Conservation (phyloP, 2,113 vertebrate genomes). For the Eulemur rufifrons region DNA sequence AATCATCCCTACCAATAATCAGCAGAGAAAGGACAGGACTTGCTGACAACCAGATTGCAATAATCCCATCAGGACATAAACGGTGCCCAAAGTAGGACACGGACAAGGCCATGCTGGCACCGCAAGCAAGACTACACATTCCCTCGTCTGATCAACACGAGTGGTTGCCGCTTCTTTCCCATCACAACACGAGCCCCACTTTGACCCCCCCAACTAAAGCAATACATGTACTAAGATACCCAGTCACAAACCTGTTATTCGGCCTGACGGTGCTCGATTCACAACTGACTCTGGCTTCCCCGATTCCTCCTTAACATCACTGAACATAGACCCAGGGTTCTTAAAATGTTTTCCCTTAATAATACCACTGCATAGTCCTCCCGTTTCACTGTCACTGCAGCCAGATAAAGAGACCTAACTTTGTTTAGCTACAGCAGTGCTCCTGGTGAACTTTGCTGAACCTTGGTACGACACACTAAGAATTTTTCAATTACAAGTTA, state of each 20-base stretch:
- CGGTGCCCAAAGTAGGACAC: not conserved
- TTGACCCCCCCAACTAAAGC: not conserved
- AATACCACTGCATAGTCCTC: not conserved
- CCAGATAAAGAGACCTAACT: not conserved
- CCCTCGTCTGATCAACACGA: not conserved
- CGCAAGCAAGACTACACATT: not conserved
- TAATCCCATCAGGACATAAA: not conserved
- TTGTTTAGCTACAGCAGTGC: not conserved
- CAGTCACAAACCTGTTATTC: not conserved
- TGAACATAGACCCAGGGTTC: not conserved
- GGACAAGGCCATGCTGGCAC: not conserved
- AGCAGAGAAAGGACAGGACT: not conserved
- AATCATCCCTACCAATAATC: not conserved
- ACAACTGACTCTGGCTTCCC: not conserved
- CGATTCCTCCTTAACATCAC: not conserved
- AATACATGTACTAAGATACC: not conserved
- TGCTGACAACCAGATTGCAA: not conserved
- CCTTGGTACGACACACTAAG: not conserved
- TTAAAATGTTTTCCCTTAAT: not conserved
- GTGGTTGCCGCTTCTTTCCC: not conserved
- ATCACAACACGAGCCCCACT: not conserved
- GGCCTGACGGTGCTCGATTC: not conserved
- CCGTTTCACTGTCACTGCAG: not conserved
- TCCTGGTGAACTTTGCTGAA: not conserved
- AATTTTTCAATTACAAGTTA: not conserved